Evolutionary conservation across 1,140 invertebrate species (phyloP).

Genomic region (Dinoponera quadriceps): DNA sequence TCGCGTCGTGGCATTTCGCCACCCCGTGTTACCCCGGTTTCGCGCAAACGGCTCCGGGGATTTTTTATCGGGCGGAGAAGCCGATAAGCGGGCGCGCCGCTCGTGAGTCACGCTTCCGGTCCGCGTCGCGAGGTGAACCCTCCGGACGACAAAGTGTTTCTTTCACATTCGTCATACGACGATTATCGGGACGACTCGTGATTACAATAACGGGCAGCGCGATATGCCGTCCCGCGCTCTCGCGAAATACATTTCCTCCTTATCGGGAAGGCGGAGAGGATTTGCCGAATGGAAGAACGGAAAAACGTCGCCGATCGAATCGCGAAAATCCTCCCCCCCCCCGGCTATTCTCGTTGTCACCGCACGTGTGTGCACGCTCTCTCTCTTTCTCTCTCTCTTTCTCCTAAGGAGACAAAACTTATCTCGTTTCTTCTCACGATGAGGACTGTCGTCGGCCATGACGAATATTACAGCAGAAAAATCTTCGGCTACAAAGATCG

Average conservation of each 20-base stretch:
- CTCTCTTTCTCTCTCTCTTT: no score
- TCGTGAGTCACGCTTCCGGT: slow-evolving; percentile 61
- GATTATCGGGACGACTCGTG: slow-evolving; percentile 38
- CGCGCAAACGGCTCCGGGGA: slow-evolving; percentile 43
- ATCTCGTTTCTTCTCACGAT: no score
- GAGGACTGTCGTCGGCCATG: no score
- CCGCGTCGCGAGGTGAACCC: slow-evolving; percentile 40
- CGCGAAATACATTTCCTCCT: slow-evolving; percentile 11
- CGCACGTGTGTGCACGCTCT: no score
- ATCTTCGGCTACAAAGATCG: no score
- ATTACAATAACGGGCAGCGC: slow-evolving; percentile 16
- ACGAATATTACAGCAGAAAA: no score
- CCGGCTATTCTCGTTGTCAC: no score
- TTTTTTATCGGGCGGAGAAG: slow-evolving; percentile 55
- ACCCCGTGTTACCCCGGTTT: slow-evolving; percentile 54
- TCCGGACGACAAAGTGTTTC: slow-evolving; percentile 52
- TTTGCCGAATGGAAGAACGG: not conserved
- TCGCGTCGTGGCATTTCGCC: slow-evolving; percentile 55
- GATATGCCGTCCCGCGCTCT: slow-evolving; percentile 2
- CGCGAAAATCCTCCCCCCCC: no score
- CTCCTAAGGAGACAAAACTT: no score
- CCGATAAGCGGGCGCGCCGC: slow-evolving; percentile 54
- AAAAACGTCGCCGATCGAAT: not conserved
- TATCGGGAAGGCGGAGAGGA: not conserved
- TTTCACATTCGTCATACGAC: slow-evolving; percentile 56